Conservation (phyloP, 2,113 vertebrate species). For the Actenoides hombroni region DNA sequence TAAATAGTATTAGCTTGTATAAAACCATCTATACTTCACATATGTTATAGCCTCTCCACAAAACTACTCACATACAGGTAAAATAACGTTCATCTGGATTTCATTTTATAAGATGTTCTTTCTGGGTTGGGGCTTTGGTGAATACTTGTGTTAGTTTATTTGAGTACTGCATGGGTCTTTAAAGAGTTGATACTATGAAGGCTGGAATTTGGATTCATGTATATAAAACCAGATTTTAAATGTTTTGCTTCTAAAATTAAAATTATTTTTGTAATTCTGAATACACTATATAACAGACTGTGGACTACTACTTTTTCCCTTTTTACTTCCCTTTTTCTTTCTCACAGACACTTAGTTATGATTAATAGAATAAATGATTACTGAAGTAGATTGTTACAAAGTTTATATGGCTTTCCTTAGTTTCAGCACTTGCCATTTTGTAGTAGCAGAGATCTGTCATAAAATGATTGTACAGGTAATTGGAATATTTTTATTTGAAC, state of each 20-base stretch:
- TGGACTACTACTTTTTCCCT: neutral
- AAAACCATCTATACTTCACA: neutral
- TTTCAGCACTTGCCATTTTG: neutral
- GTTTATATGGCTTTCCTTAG: neutral
- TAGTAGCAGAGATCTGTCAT: neutral
- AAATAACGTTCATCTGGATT: neutral
- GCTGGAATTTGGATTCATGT: neutral
- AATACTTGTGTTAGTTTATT: neutral
- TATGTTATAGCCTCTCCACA: neutral
- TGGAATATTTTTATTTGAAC: neutral
- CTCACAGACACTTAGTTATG: neutral
- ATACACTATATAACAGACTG: neutral
- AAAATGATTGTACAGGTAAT: neutral
- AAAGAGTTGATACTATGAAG: neutral
- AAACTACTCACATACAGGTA: neutral
- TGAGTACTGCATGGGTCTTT: neutral
- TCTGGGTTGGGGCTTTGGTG: neutral
- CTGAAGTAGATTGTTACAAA: neutral
- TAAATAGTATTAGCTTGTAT: neutral
- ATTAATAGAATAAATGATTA: neutral
- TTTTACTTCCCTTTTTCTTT: neutral
- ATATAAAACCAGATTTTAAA: neutral
- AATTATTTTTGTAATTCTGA: neutral
- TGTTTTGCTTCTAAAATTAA: neutral
- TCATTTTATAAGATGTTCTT: neutral